phyloP scores from a whole-genome alignment of 2,888 invertebrate species.

The Harpalus rufipes region DNA sequence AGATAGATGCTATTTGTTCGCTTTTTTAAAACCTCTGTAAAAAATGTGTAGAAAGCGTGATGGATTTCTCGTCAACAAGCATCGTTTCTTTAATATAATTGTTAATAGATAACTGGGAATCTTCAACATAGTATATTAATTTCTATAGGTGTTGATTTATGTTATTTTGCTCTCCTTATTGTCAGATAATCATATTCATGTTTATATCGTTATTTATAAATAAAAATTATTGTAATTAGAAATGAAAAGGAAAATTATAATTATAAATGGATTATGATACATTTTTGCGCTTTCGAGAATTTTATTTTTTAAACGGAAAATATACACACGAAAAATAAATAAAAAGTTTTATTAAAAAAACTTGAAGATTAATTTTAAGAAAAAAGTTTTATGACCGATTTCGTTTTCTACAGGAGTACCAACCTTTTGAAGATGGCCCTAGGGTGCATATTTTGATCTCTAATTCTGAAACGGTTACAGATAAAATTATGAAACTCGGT shows the following conservation, averaged over 20 bases:
- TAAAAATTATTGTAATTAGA: background rate
- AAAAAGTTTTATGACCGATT: too few relatives aligned
- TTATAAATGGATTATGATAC: background rate
- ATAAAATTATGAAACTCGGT: too few relatives aligned
- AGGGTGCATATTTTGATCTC: too few relatives aligned
- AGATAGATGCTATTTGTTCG: constrained; percentile 40
- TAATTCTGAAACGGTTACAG: too few relatives aligned
- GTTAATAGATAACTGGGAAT: constrained; percentile 36
- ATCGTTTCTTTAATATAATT: constrained; percentile 43
- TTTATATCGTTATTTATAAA: background rate
- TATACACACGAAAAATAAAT: background rate
- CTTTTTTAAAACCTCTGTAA: constrained; percentile 9
- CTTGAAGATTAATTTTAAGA: background rate
- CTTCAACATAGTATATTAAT: background rate
- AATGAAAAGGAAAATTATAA: background rate
- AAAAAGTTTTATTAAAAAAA: too few relatives aligned
- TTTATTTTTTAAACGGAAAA: background rate
- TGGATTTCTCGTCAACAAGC: constrained; percentile 32
- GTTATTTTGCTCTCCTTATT: too few relatives aligned
- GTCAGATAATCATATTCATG: background rate
- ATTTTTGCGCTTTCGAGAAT: background rate
- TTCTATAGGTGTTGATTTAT: background rate
- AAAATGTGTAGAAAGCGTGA: constrained; percentile 60
- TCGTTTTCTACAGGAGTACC: too few relatives aligned
- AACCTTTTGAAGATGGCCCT: too few relatives aligned